phyloP scores from a whole-genome alignment of 1,140 invertebrate species.

The Eurosta solidaginis region DNA sequence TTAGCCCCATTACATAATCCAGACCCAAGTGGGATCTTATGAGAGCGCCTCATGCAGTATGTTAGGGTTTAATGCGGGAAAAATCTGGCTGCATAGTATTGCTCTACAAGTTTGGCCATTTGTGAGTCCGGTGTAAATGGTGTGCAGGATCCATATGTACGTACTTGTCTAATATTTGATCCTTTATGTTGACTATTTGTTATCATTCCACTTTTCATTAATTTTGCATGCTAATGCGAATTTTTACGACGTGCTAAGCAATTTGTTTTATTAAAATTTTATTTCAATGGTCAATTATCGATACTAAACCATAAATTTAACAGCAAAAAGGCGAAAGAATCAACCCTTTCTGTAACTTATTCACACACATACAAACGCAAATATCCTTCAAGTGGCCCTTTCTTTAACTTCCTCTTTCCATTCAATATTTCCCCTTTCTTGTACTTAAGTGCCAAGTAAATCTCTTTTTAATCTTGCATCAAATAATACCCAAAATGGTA shows the following conservation, averaged over 20 bases:
- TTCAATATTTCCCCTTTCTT: neutral
- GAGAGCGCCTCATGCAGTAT: too few species aligned
- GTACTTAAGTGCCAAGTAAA: slow-evolving; percentile 35
- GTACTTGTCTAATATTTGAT: neutral
- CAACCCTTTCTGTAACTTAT: slow-evolving; percentile 37
- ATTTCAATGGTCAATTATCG: slow-evolving; percentile 23
- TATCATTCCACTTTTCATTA: neutral
- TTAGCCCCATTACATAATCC: too few species aligned
- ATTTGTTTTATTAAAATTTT: slow-evolving; percentile 16
- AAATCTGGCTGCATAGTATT: too few species aligned
- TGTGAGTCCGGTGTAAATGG: too few species aligned
- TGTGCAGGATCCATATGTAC: too few species aligned
- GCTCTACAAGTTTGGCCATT: too few species aligned
- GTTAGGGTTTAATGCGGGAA: too few species aligned
- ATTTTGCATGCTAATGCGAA: neutral
- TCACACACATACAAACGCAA: neutral
- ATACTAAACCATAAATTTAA: slow-evolving; percentile 12
- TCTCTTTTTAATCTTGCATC: slow-evolving; percentile 51
- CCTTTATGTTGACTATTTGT: neutral
- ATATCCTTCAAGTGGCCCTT: neutral
- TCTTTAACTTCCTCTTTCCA: neutral
- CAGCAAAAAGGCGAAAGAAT: neutral
- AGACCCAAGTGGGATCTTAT: too few species aligned
- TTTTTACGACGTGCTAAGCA: slow-evolving; percentile 14
- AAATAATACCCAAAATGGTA: slow-evolving; percentile 49